phyloP scores from a whole-genome alignment of 2,113 vertebrate species.

The Muntiacus reevesi region DNA sequence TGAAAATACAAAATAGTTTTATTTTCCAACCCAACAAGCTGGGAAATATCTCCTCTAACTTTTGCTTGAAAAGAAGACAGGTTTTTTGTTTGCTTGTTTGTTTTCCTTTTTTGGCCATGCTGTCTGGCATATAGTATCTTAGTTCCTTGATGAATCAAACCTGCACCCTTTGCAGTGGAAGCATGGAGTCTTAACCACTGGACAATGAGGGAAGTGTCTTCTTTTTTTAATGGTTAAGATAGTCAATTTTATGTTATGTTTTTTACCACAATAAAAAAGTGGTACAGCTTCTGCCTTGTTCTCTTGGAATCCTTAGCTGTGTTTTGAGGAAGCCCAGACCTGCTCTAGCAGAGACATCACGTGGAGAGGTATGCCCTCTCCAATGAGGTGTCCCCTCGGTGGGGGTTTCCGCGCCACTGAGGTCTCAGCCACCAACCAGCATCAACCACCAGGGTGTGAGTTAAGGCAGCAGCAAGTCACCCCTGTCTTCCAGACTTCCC shows the following conservation, averaged over 20 bases:
- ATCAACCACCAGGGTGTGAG: neutral
- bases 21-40: neutral
- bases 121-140: neutral
- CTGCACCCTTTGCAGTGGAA: neutral
- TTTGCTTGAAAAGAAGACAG: neutral
- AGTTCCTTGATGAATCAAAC: neutral
- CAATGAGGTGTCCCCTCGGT: neutral
- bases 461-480: neutral
- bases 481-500: neutral
- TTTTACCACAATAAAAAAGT: neutral
- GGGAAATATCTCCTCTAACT: neutral
- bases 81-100: neutral
- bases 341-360: neutral
- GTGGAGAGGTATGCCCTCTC: neutral
- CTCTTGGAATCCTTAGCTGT: neutral
- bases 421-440: neutral
- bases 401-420: neutral
- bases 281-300: neutral
- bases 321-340: neutral
- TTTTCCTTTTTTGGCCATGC: neutral
- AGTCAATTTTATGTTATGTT: neutral
- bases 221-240: neutral
- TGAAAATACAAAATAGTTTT: neutral
- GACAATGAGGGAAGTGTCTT: neutral
- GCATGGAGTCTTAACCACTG: neutral